A percentile compares a stretch with the other conserved stretches of the same genome.
Evolutionary conservation across 1,140 invertebrate species (phyloP).

Genomic region (Papilio helenus): DNA sequence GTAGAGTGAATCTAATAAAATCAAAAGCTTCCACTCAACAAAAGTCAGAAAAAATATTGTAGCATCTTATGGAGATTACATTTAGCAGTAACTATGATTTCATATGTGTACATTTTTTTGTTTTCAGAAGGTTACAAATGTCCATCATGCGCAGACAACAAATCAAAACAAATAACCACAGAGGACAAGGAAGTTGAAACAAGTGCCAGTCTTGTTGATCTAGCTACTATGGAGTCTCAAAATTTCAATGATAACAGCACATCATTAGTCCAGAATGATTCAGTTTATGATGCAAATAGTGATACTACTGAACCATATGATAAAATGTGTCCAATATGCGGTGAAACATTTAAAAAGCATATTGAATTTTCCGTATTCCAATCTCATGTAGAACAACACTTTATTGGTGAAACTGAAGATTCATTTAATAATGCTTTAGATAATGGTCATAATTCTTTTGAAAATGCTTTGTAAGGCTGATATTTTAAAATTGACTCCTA

Average conservation of each 20-base stretch:
- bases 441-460: slow-evolving; percentile 68
- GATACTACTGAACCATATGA: slow-evolving; percentile 58
- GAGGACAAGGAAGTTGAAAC: slow-evolving; percentile 78
- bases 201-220: slow-evolving; percentile 69
- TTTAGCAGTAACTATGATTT: background rate
- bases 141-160: slow-evolving; percentile 64
- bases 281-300: slow-evolving; percentile 49
- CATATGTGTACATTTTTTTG: slow-evolving; percentile 42
- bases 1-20: background rate
- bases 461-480: slow-evolving; percentile 56
- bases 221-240: slow-evolving; percentile 66
- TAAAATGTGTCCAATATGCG: slow-evolving; percentile 84
- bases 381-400: slow-evolving; percentile 84
- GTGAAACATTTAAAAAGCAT: slow-evolving; percentile 75
- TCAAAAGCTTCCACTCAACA: no score
- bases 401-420: slow-evolving; percentile 79
- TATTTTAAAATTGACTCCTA: slow-evolving; percentile 12
- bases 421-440: slow-evolving; percentile 76
- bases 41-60: no score
- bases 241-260: slow-evolving; percentile 57
- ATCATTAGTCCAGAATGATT: slow-evolving; percentile 41
- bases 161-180: slow-evolving; percentile 57
- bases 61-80: no score
- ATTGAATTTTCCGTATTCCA: slow-evolving; percentile 78
- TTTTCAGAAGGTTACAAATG: slow-evolving; percentile 77